phyloP scores from a whole-genome alignment of 2,888 invertebrate genomes.

The Leucophenga maculata region DNA sequence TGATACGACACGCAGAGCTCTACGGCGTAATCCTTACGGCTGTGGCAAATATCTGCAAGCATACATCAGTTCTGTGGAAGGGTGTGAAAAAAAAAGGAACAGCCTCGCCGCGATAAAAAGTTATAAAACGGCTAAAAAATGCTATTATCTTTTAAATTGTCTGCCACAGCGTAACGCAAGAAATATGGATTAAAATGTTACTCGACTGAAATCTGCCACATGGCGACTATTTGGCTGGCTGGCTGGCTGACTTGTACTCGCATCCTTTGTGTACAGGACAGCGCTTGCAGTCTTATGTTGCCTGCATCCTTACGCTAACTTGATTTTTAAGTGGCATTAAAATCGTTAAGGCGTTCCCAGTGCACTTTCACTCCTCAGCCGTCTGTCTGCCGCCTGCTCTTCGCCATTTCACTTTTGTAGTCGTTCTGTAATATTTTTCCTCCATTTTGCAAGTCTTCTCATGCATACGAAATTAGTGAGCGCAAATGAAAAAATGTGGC shows the following conservation, averaged over 20 bases:
- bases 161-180: constrained; percentile 61
- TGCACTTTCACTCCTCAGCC: neutral
- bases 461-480: constrained; percentile 65
- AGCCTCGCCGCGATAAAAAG: neutral
- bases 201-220: constrained; percentile 39
- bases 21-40: constrained; percentile 5
- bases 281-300: constrained; percentile 15
- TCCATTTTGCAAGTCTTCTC: constrained; percentile 56
- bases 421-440: constrained; percentile 35
- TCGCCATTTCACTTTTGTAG: constrained; percentile 20
- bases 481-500: neutral
- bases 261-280: neutral
- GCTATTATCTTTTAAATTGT: constrained; percentile 67
- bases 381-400: constrained; percentile 19
- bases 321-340: constrained; percentile 62
- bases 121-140: constrained; percentile 11
- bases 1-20: too few species aligned
- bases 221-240: constrained; percentile 23
- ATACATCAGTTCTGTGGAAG: neutral
- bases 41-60: constrained; percentile 23
- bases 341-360: constrained; percentile 51
- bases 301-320: constrained; percentile 45
- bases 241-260: neutral
- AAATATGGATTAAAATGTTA: constrained; percentile 69
- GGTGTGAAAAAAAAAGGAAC: neutral